A percentile compares a stretch with the other conserved stretches of the same genome.
Evolutionary conservation across 2,888 invertebrate genomes (phyloP).

Genomic region (Caenorhabditis plicata): DNA sequence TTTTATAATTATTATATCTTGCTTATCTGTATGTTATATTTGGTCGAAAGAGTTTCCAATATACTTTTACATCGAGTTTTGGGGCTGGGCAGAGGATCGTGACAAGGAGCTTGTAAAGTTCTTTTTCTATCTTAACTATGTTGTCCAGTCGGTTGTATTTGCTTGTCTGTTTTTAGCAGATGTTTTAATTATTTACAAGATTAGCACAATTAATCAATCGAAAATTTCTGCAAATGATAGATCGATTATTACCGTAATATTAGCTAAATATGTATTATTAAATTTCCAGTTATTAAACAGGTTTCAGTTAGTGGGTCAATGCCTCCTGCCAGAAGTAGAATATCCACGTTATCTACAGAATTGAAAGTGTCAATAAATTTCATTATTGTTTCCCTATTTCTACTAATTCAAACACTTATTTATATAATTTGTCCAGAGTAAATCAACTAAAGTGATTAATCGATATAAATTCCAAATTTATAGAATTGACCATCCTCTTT

Average conservation of each 20-base stretch:
- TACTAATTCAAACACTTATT: constrained; percentile 27
- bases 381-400: constrained; percentile 27
- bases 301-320: constrained; percentile 15
- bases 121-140: constrained; percentile 29
- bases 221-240: constrained; percentile 15
- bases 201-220: constrained; percentile 23
- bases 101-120: constrained; percentile 11
- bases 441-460: constrained; percentile 4
- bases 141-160: constrained; percentile 30
- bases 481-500: constrained; percentile 19
- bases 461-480: constrained; percentile 6
- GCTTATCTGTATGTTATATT: constrained; percentile 20
- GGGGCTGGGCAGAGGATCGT: constrained; percentile 32
- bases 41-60: constrained; percentile 23
- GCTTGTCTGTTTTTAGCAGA: constrained; percentile 19
- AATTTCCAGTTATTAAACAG: constrained; percentile 16
- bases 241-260: constrained; percentile 21
- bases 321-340: constrained; percentile 1
- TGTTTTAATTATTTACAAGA: constrained; percentile 28
- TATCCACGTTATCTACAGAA: constrained; percentile 14
- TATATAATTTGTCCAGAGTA: constrained; percentile 32
- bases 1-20: constrained; percentile 9
- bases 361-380: constrained; percentile 34
- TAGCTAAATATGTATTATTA: not conserved
- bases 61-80: constrained; percentile 14